phyloP scores from a whole-genome alignment of 2,797 vertebrate species.

The Tokudaia muenninki region DNA sequence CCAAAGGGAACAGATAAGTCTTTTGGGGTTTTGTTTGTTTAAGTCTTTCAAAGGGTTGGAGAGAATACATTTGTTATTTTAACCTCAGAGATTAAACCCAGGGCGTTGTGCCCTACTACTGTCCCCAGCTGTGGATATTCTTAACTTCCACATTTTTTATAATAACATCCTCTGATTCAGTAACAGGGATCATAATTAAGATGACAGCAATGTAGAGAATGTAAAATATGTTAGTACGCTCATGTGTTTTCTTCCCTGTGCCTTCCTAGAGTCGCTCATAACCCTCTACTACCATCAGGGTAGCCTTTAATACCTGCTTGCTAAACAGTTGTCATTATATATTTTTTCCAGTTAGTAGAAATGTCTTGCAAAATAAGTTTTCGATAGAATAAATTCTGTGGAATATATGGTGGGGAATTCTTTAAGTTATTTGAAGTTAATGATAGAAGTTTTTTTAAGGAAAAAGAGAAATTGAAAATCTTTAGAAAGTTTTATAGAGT shows the following conservation, averaged over 20 bases:
- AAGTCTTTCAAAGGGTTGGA: background rate
- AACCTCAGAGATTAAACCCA: background rate
- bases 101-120: background rate
- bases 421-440: constrained; percentile 33
- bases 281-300: too few species aligned
- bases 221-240: background rate
- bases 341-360: background rate
- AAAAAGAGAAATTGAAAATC: background rate
- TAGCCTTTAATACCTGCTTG: background rate
- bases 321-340: background rate
- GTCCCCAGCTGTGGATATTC: background rate
- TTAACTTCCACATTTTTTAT: background rate
- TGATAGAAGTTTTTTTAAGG: constrained; percentile 13
- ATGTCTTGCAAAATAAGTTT: constrained; percentile 35
- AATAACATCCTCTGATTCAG: background rate
- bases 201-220: background rate
- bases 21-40: background rate
- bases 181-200: background rate
- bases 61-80: background rate
- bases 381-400: background rate
- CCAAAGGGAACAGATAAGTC: background rate
- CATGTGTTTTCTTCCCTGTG: background rate
- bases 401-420: background rate
- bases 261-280: background rate
- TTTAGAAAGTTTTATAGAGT: background rate